Conservation (phyloP, 2,113 vertebrate species). For the Salminus brasiliensis region DNA sequence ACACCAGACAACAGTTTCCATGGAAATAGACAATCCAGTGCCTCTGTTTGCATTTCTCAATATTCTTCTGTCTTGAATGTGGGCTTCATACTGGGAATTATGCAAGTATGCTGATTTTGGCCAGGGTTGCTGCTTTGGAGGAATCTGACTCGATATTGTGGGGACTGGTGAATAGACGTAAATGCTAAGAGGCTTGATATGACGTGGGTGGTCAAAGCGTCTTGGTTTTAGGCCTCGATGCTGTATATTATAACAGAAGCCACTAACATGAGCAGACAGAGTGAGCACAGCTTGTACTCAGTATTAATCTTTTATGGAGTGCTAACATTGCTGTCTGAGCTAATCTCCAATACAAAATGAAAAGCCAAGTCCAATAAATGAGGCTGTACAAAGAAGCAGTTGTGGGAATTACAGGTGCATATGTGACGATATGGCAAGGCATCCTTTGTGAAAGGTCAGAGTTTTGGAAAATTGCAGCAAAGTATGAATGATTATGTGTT, state of each 20-base stretch:
- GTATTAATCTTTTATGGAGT: conserved; percentile 16
- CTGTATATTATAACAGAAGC: conserved; percentile 7
- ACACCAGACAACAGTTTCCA: not conserved
- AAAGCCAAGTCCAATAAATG: not conserved
- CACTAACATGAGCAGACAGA: not conserved
- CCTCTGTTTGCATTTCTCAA: conserved; percentile 28
- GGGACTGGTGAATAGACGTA: not conserved
- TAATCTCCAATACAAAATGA: not conserved
- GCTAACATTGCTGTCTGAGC: conserved; percentile 21
- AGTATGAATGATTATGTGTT: not conserved
- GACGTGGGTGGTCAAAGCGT: not conserved
- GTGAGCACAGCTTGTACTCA: conserved; percentile 6
- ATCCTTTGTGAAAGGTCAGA: not conserved
- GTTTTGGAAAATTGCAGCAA: not conserved
- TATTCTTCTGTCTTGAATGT: conserved; percentile 1
- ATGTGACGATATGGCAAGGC: not conserved
- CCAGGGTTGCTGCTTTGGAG: not conserved
- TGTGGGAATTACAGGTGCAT: not conserved
- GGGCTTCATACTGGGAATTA: not conserved
- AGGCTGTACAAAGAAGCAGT: not conserved
- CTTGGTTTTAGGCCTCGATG: not conserved
- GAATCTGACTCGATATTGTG: not conserved
- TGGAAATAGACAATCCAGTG: conserved; percentile 12
- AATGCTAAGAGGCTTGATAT: not conserved
- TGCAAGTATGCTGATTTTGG: conserved; percentile 4